Base-by-base conservation (phyloP, 2,113 vertebrate species). In the Elaphurus davidianus region DNA sequence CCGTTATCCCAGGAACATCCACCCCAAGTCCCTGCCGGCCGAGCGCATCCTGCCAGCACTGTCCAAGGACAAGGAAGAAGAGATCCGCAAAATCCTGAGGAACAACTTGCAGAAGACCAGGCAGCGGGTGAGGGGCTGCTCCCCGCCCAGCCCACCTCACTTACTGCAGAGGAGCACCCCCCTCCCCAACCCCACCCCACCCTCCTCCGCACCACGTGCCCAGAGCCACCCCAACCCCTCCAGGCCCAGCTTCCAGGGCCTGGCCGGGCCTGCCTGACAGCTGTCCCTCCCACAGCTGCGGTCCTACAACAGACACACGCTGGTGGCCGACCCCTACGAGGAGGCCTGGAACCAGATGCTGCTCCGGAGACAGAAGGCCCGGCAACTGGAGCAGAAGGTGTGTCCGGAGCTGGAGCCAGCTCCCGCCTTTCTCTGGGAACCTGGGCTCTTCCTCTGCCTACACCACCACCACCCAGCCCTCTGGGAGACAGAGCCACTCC, bases 221-320 rank as follows among this genome's bases (percentile, higher is more conserved):
- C 59, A 30, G 15, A 59, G 54, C 45, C 11, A 7, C 36, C 36
- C 71, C 4, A 6, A 4, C 13, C 25, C 74, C 8, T n/a, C 36
- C 19, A 14, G 71, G 62, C 90, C 43, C 45, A 6, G 64, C 36
- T 85, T 12, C 82, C 0, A 1, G 45, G 52, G 16, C 27, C 91
- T 52, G 5, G n/a, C 87, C 3, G 21, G n/a, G 71, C 71, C 88
- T 43, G 4, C 87, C 94, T 95, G 76, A 97, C 17, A 17, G 25
- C 93, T 52, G 5, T 71, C 55, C 45, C 36, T 62, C 85, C 64
- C 81, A 28, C 98, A 99, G 99, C 97, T 99, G 97, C 99, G 99
- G 55, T 99, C 99, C 71, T 99, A 99, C 98, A 99, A 99, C 99
- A 99, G 99, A 92, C 99, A 99, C 98, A 99, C 99, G 0, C 99